Evolutionary conservation across 2,113 vertebrate genomes (phyloP), one percentile per base, ranked within the genome.

Genomic region (Zosterops lateralis): DNA sequence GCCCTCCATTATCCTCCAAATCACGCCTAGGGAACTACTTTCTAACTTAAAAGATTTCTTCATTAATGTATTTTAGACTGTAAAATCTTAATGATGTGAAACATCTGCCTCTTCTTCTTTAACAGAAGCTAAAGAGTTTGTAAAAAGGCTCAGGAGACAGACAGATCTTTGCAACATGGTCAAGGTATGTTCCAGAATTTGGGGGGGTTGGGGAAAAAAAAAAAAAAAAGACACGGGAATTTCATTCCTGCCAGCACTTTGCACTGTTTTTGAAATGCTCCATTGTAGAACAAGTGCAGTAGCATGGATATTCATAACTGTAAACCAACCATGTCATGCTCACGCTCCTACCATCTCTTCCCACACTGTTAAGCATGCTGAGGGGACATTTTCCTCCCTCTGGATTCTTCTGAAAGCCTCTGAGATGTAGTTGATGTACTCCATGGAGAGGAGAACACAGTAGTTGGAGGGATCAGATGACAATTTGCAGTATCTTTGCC

Each of bases 61-160:
- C 50, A 53, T 64, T 54, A 64, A 38, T 1, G 1, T 56, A 15
- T 56, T 34, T 81, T 25, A 67, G 45, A 79, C 45, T 62, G n/a
- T 57, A 82, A 95, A 68, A 67, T 66, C 47, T 40, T 47, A 22
- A 21, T 66, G 47, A 9, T 84, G 32, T 25, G 21, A 91, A 96
- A 73, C 28, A 73, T n/a, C 34, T 80, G 10, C 34, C 17, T 93
- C 57, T 95, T 90, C 54, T 65, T 88, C 48, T 77, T 96, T 77
- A 66, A 97, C 97, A 98, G 97, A 97, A 96, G 96, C 96, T 67
- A 89, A 88, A 57, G 40, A 91, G 76, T 98, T 98, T 94, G 82
- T 96, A 34, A 96, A 95, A 92, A 97, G 98, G 89, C 93, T 98
- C 20, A 65, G 90, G 87, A 98, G 98, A 94, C 98, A 97, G 95